Conservation (phyloP, 2,797 vertebrate genomes). For the Pogoniulus pusillus region DNA sequence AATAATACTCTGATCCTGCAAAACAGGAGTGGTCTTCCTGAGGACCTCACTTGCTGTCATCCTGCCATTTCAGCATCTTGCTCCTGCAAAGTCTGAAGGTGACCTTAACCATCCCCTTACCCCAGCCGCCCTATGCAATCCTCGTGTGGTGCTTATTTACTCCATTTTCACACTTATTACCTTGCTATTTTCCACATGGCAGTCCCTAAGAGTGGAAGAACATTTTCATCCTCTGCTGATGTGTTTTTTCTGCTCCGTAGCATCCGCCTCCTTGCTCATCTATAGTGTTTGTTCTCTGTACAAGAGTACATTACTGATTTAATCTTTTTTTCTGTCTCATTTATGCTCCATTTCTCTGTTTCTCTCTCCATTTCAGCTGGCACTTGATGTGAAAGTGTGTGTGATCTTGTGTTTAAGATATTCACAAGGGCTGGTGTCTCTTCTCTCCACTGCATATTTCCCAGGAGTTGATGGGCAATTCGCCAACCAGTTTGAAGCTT, state of each 20-base stretch:
- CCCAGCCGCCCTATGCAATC: not conserved
- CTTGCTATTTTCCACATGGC: slow-evolving; percentile 20
- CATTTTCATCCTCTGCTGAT: slow-evolving; percentile 9
- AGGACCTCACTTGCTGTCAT: not conserved
- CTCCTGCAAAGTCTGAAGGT: not conserved
- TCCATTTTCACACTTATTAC: not conserved
- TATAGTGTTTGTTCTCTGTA: slow-evolving; percentile 4
- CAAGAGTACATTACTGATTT: slow-evolving; percentile 1
- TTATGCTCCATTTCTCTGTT: slow-evolving; percentile 39
- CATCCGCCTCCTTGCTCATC: not conserved
- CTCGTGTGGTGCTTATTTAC: not conserved
- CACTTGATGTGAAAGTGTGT: not conserved
- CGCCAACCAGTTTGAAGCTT: not conserved
- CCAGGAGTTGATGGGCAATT: not conserved
- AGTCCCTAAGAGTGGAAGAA: not conserved
- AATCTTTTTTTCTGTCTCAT: not conserved
- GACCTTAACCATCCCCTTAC: not conserved
- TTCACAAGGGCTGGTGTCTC: not conserved
- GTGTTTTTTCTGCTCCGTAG: slow-evolving; percentile 11
- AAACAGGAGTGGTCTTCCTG: not conserved
- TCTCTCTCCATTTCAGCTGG: slow-evolving; percentile 19
- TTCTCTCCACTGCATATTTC: not conserved
- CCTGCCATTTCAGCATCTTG: not conserved
- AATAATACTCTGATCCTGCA: not conserved
- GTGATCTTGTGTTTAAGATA: not conserved